Evolutionary conservation across 2,797 vertebrate species (phyloP).

Genomic region (Limosa lapponica): DNA sequence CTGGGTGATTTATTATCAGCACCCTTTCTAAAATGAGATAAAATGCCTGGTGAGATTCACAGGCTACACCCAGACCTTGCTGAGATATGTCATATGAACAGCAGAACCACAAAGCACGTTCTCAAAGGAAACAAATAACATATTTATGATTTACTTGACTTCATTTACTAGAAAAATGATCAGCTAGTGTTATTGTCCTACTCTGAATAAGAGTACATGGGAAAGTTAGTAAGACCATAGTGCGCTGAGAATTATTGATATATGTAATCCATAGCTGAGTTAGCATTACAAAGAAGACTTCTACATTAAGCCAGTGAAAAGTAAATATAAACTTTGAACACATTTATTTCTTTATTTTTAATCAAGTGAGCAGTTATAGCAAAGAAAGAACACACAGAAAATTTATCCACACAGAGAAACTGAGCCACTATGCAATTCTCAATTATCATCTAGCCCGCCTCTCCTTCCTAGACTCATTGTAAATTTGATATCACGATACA

Average conservation of each 20-base stretch:
- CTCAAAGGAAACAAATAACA: slow-evolving; percentile 67
- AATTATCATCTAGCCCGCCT: rapidly evolving
- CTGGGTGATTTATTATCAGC: slow-evolving; percentile 39
- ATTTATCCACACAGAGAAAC: not conserved
- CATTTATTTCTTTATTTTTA: not conserved
- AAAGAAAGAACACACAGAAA: not conserved
- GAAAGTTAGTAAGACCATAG: not conserved
- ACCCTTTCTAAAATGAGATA: slow-evolving; percentile 48
- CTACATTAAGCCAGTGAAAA: not conserved
- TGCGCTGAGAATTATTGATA: not conserved
- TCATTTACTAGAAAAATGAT: slow-evolving; percentile 66
- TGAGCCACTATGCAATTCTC: not conserved
- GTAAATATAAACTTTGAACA: not conserved
- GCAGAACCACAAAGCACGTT: slow-evolving; percentile 65
- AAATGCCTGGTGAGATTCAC: slow-evolving; percentile 63
- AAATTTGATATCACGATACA: not conserved
- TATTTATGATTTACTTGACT: slow-evolving; percentile 80
- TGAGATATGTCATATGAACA: slow-evolving; percentile 64
- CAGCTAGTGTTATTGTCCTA: slow-evolving; percentile 74
- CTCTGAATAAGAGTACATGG: not conserved
- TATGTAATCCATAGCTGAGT: not conserved
- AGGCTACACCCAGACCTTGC: slow-evolving; percentile 61
- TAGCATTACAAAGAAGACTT: not conserved
- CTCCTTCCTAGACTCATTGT: not conserved
- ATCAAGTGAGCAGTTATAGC: not conserved